Conservation (phyloP, 2,888 invertebrate species). For the Helicoverpa assulta region DNA sequence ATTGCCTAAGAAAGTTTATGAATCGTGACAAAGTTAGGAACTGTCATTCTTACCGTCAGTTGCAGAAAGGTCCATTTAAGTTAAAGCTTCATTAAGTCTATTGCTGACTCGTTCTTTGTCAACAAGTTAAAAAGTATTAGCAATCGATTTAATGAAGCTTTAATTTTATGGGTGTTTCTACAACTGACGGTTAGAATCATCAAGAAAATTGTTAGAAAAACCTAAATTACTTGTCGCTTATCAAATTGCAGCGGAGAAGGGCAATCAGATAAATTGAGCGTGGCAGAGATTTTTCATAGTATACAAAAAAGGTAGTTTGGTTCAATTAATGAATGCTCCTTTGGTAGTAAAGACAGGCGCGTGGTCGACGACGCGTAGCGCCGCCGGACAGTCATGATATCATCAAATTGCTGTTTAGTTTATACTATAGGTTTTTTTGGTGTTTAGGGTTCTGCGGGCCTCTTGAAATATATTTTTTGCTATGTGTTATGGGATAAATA, state of each 20-base stretch:
- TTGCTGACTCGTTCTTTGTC: too few species aligned
- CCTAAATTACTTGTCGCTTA: constrained; percentile 1
- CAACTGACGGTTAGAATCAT: neutral
- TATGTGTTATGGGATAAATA: too few species aligned
- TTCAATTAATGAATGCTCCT: constrained; percentile 49
- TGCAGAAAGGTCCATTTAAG: too few species aligned
- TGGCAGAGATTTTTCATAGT: constrained; percentile 48
- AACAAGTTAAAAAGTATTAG: too few species aligned
- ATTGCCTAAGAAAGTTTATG: too few species aligned
- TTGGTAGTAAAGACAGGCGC: constrained; percentile 54
- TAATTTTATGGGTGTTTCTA: too few species aligned
- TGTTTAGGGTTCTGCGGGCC: constrained; percentile 42
- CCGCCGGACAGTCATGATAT: constrained; percentile 66
- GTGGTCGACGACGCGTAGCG: constrained; percentile 67
- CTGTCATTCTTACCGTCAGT: too few species aligned
- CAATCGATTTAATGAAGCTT: too few species aligned
- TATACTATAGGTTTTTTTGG: constrained; percentile 44
- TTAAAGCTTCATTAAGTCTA: too few species aligned
- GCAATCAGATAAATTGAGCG: constrained; percentile 57
- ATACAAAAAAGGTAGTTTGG: constrained; percentile 48
- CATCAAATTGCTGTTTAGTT: constrained; percentile 64
- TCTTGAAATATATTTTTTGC: too few species aligned
- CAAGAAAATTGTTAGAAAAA: neutral
- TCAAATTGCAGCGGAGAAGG: constrained; percentile 26
- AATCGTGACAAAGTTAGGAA: too few species aligned